A percentile compares a stretch with the other conserved stretches of the same genome.
Conservation (phyloP, 2,113 vertebrate species). For the Copsychus sechellarum region DNA sequence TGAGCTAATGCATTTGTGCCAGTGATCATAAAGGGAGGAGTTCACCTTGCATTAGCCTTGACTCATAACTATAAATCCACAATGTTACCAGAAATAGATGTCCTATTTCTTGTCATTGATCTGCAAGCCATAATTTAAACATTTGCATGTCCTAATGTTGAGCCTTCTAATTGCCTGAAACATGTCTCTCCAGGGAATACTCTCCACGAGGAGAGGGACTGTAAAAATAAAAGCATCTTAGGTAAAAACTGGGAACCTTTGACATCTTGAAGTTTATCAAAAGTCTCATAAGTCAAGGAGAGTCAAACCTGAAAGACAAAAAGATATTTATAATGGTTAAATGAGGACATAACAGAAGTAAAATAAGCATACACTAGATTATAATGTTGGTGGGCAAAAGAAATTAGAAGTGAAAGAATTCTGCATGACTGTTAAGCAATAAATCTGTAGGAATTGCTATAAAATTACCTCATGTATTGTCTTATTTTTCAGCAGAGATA, state of each 20-base stretch:
- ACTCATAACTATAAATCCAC: slow-evolving; percentile 71
- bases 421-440: background rate
- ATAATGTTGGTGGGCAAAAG: background rate
- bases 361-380: background rate
- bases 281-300: background rate
- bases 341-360: background rate
- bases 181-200: slow-evolving; percentile 30
- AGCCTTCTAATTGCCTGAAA: slow-evolving; percentile 29
- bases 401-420: background rate
- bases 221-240: slow-evolving; percentile 16
- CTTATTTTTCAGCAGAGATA: background rate
- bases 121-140: slow-evolving; percentile 69
- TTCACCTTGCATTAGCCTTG: slow-evolving; percentile 73
- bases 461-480: background rate
- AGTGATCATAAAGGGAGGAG: slow-evolving; percentile 62
- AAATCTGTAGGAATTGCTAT: background rate
- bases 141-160: slow-evolving; percentile 63
- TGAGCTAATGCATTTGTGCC: slow-evolving; percentile 64
- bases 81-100: slow-evolving; percentile 76
- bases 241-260: background rate
- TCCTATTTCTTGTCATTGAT: slow-evolving; percentile 75
- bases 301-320: background rate
- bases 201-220: background rate
- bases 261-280: background rate
- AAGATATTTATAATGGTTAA: background rate